Conservation (phyloP, 2,113 vertebrate species). For the Dicentrarchus labrax region DNA sequence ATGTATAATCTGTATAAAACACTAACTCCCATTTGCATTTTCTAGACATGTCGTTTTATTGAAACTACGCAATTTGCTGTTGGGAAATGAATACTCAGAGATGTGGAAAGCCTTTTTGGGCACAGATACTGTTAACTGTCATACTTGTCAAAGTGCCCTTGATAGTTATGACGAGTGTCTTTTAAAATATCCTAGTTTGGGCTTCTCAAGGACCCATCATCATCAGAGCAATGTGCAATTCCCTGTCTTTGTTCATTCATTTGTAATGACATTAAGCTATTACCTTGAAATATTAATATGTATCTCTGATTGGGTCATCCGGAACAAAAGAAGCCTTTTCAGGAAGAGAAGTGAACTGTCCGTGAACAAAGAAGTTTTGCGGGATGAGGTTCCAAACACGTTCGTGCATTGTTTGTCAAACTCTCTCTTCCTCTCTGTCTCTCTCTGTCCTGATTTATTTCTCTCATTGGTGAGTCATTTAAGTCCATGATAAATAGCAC, state of each 20-base stretch:
- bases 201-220: conserved; percentile 22
- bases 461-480: conserved; percentile 63
- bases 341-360: not conserved
- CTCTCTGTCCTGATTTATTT: conserved; percentile 48
- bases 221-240: not conserved
- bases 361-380: not conserved
- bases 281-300: conserved; percentile 56
- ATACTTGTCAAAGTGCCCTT: conserved; percentile 43
- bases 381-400: not conserved
- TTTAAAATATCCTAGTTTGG: conserved; percentile 20
- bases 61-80: not conserved
- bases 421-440: conserved; percentile 1
- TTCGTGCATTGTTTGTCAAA: conserved; percentile 32
- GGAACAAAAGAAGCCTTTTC: not conserved
- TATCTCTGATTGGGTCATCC: conserved; percentile 31
- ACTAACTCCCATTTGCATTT: not conserved
- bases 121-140: not conserved
- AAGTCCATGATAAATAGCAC: conserved; percentile 67
- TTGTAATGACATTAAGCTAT: conserved; percentile 43
- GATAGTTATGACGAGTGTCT: conserved; percentile 1
- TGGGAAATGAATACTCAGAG: not conserved
- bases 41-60: not conserved
- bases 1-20: not conserved
- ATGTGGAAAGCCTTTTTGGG: conserved; percentile 14
- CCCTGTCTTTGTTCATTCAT: conserved; percentile 28